phyloP scores from a whole-genome alignment of 2,113 vertebrate species.

The Antigone vipio region DNA sequence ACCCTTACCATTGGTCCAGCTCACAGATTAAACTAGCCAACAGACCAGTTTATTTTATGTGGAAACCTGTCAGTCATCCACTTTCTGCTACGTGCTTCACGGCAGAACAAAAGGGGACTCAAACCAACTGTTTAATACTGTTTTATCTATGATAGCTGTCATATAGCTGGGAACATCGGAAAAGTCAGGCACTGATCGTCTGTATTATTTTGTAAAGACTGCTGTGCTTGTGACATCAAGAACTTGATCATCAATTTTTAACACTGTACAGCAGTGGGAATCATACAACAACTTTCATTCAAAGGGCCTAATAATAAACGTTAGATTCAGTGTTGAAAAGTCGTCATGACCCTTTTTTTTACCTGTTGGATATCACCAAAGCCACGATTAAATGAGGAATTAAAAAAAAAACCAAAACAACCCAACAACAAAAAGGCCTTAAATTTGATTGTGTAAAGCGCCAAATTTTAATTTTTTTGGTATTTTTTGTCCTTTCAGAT shows the following conservation, averaged over 20 bases:
- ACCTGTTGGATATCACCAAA: not conserved
- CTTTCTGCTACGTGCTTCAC: not conserved
- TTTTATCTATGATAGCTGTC: not conserved
- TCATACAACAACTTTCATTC: not conserved
- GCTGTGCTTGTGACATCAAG: not conserved
- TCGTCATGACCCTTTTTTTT: not conserved
- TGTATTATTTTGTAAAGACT: not conserved
- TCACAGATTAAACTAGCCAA: not conserved
- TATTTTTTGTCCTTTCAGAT: not conserved
- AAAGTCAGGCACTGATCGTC: not conserved
- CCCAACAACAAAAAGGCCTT: not conserved
- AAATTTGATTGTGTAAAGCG: not conserved
- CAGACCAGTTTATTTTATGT: not conserved
- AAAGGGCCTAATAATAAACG: not conserved
- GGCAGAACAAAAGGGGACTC: not conserved
- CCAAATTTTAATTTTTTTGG: not conserved
- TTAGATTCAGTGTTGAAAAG: not conserved
- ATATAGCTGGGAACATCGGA: not conserved
- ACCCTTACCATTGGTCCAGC: not conserved
- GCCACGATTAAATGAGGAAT: not conserved
- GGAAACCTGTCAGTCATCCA: not conserved
- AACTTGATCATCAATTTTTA: not conserved
- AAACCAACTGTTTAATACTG: not conserved
- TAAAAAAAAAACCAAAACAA: no score
- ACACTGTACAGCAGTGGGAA: not conserved